These are phyloP conservation scores for Botrylloides violaceus DNA, from an alignment of 23 tunicate genomes.

Conservation along the genomic window DNA sequence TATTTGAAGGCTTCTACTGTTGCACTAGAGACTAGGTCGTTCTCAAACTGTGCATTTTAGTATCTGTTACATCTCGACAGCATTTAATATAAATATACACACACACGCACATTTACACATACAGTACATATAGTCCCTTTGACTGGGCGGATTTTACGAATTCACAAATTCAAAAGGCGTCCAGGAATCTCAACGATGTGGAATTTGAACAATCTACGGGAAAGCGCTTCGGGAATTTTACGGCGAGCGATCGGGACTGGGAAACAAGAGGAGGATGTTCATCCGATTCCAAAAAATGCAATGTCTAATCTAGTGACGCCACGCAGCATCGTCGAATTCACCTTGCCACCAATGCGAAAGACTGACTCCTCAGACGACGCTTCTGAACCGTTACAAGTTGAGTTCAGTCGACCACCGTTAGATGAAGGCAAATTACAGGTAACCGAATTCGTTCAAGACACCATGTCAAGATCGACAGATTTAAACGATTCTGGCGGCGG, in stretches of 20 bases:
- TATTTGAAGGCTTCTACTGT: no score
- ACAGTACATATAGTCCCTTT: no score
- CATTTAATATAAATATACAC: no score
- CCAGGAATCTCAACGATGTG: no score
- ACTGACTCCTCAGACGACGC: background rate
- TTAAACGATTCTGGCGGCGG: background rate
- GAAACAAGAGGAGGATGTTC: background rate
- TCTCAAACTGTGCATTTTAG: no score
- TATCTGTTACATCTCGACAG: no score
- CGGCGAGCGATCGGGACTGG: background rate
- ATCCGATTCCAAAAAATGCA: conserved; percentile 26
- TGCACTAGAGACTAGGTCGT: no score
- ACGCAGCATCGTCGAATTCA: conserved; percentile 66
- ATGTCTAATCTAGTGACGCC: conserved; percentile 87
- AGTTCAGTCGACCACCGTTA: background rate
- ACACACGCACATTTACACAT: no score
- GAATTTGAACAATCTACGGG: background rate
- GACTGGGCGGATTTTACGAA: no score
- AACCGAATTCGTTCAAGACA: no score
- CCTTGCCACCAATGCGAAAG: conserved; percentile 49
- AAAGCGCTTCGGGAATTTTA: background rate
- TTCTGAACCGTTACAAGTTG: background rate
- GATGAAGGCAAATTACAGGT: background rate
- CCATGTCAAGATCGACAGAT: background rate
- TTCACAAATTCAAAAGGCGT: no score